Evolutionary conservation across 2,113 vertebrate species (phyloP).

Genomic region (Chaetodon trifascialis): DNA sequence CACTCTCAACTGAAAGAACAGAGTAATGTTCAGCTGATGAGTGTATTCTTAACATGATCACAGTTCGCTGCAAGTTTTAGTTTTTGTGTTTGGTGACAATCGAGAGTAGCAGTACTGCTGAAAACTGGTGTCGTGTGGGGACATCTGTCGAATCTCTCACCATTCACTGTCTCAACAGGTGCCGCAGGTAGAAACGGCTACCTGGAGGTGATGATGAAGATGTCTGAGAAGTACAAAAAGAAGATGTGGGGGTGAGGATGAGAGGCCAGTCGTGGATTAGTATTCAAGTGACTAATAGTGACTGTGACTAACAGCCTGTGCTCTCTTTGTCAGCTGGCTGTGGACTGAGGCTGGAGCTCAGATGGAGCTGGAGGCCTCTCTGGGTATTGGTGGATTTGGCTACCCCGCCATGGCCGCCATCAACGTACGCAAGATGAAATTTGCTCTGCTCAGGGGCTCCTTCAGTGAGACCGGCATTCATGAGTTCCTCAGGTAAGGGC

Average conservation of each 20-base stretch:
- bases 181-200: constrained; percentile 93
- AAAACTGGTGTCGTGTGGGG: background rate
- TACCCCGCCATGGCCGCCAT: constrained; percentile 98
- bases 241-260: constrained; percentile 97
- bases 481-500: constrained; percentile 84
- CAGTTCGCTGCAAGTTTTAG: background rate
- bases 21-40: background rate
- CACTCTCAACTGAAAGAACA: background rate
- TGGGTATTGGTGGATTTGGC: constrained; percentile 97
- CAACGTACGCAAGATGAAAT: constrained; percentile 97
- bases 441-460: constrained; percentile 93
- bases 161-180: constrained; percentile 78
- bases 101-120: background rate
- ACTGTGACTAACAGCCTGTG: background rate
- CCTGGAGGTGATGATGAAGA: constrained; percentile 91
- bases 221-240: constrained; percentile 99
- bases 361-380: constrained; percentile 89
- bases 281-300: too few relatives aligned
- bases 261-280: too few relatives aligned
- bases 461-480: constrained; percentile 92
- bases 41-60: background rate
- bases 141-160: background rate
- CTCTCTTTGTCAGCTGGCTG: constrained; percentile 80
- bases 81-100: background rate
- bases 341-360: constrained; percentile 96